Evolutionary conservation across 2,888 invertebrate genomes (phyloP).

Genomic region (Tachystola acroxantha): DNA sequence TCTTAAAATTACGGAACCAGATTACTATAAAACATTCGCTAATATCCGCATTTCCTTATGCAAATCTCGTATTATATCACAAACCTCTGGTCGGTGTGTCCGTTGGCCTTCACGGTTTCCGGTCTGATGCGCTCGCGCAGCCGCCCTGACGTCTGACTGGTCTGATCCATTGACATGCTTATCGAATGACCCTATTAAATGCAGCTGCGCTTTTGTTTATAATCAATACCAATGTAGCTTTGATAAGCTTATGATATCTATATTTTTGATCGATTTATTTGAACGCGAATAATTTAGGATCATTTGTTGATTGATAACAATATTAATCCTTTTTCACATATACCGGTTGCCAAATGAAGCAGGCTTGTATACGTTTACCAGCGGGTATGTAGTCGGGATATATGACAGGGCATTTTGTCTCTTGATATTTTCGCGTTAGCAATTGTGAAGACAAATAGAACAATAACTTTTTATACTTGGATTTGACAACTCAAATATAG

Average conservation of each 20-base stretch:
- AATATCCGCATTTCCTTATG: constrained; percentile 14
- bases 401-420: too few species aligned
- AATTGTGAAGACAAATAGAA: too few species aligned
- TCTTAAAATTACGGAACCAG: not conserved
- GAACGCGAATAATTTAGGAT: constrained; percentile 1
- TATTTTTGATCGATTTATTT: constrained; percentile 1
- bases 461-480: too few species aligned
- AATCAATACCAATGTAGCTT: not conserved
- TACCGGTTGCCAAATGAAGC: too few species aligned
- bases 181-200: constrained; percentile 26
- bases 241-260: not conserved
- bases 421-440: too few species aligned
- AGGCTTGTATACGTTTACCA: too few species aligned
- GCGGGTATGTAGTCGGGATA: too few species aligned
- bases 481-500: too few species aligned
- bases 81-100: constrained; percentile 1
- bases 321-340: too few species aligned
- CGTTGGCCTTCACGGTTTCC: constrained; percentile 32
- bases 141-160: constrained; percentile 13
- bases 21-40: too few species aligned
- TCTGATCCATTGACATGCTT: constrained; percentile 27
- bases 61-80: constrained; percentile 10
- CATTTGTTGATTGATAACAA: too few species aligned
- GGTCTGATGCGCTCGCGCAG: constrained; percentile 22
- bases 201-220: constrained; percentile 8